Percentiles rank a stretch among this genome's conserved stretches.
phyloP scores from a whole-genome alignment of 1,140 invertebrate genomes.

The Drosophila baimaii region DNA sequence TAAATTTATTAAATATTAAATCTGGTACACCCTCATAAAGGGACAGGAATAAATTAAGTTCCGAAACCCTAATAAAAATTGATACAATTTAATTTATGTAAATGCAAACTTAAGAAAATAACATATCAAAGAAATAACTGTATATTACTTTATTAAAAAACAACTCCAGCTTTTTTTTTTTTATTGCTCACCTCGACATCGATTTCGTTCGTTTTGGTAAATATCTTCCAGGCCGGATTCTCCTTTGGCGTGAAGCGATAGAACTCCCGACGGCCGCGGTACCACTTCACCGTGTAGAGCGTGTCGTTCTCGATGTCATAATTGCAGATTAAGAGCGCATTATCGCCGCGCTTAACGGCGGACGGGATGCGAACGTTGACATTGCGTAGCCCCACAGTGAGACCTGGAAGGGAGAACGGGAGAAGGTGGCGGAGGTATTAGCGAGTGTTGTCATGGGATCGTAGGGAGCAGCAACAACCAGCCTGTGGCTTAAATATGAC shows the following conservation, averaged over 20 bases:
- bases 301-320: constrained; percentile 91
- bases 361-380: constrained; percentile 88
- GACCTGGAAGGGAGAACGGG: constrained; percentile 51
- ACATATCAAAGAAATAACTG: neutral
- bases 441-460: constrained; percentile 32
- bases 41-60: too few species aligned
- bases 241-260: constrained; percentile 89
- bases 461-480: constrained; percentile 6
- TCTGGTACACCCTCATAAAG: too few species aligned
- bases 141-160: too few species aligned
- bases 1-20: neutral
- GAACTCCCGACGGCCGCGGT: constrained; percentile 88
- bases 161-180: neutral
- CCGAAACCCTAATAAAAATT: too few species aligned
- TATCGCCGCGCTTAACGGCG: constrained; percentile 89
- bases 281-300: constrained; percentile 94
- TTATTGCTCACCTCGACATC: constrained; percentile 90
- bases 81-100: neutral
- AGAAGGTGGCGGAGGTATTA: constrained; percentile 10
- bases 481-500: constrained; percentile 70
- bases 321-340: constrained; percentile 89
- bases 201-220: constrained; percentile 88
- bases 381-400: constrained; percentile 84
- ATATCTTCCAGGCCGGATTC: constrained; percentile 88
- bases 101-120: neutral